Evolutionary conservation across 2,797 vertebrate genomes (phyloP).

Genomic region (Podargus strigoides): DNA sequence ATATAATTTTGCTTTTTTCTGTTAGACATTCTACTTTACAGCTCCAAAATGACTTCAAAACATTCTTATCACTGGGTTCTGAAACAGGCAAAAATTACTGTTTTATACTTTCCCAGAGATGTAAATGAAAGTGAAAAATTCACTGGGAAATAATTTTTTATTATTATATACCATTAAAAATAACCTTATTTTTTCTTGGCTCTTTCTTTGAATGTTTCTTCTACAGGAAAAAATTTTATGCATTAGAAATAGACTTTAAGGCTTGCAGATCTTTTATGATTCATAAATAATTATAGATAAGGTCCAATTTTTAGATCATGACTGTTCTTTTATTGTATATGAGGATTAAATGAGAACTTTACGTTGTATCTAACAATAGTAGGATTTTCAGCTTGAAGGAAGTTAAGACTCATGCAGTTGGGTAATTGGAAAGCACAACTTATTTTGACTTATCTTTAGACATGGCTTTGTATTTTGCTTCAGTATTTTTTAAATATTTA

Average conservation of each 20-base stretch:
- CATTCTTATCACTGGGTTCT: background rate
- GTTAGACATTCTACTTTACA: background rate
- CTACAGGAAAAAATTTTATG: background rate
- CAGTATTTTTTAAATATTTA: background rate
- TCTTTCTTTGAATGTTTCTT: background rate
- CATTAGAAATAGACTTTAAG: background rate
- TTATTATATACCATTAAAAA: background rate
- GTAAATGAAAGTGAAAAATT: background rate
- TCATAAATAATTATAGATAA: slow-evolving; percentile 19
- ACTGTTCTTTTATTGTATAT: background rate
- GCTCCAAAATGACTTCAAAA: background rate
- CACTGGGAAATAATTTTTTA: background rate
- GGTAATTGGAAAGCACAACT: background rate
- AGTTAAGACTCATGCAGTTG: background rate
- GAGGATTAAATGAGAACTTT: background rate
- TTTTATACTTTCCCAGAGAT: background rate
- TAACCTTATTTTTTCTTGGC: background rate
- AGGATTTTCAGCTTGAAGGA: background rate
- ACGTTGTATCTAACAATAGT: background rate
- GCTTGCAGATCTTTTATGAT: background rate
- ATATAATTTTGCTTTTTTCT: background rate
- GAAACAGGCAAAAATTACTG: background rate
- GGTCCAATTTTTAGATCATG: background rate
- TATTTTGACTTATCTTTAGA: background rate
- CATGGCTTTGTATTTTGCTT: background rate